Base-by-base conservation (phyloP, 2,888 invertebrate genomes). In the Deladenus siricidicola region DNA sequence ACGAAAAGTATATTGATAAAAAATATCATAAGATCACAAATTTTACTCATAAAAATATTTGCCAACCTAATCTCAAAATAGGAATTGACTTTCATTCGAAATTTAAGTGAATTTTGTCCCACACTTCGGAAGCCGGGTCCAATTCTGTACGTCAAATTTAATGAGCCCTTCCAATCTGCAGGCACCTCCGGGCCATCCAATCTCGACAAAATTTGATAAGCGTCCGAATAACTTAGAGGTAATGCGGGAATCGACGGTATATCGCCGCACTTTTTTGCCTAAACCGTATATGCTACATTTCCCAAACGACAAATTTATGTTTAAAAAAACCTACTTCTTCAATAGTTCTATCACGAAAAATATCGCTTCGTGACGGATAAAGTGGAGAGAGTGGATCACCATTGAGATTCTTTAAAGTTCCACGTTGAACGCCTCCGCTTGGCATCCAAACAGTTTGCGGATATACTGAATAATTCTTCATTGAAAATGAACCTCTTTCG, bases 311-410 rank as follows among this genome's bases (percentile, higher is more conserved):
- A n/a, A n/a, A n/a, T n/a, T n/a, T n/a, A n/a, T n/a, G n/a, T n/a
- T n/a, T 14, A 14, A 34, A 34, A 34, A 23, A 26, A 62, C 58
- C 78, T 80, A 69, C 64, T 30, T 68, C 60, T 8, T 68, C 62
- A 21, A 69, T 59, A 30, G 70, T 78, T 47, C 67, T 58, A 10
- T 59, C 48, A 30, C 62, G 67, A 60, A 67, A 72, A 8, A 76
- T 58, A 68, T 72, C 76, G 79, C 81, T 78, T 57, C 78, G 81
- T 8, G 83, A 76, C 1, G 84, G 84, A 69, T 82, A 83, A 2
- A 80, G 79, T 0, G 82, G 83, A 2, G 83, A 83, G 2, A 82
- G 72, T 10, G 83, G 82, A 70, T 84, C 84, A 2, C 84, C 84
- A 58, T 76, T 68, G 2, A 68, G 68, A 1, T 69, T 63, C 42